A percentile compares a stretch with the other conserved stretches of the same genome.
These are phyloP conservation scores for Distichodus sexfasciatus DNA, from an alignment of 2,797 vertebrate species.

Conservation along the genomic window DNA sequence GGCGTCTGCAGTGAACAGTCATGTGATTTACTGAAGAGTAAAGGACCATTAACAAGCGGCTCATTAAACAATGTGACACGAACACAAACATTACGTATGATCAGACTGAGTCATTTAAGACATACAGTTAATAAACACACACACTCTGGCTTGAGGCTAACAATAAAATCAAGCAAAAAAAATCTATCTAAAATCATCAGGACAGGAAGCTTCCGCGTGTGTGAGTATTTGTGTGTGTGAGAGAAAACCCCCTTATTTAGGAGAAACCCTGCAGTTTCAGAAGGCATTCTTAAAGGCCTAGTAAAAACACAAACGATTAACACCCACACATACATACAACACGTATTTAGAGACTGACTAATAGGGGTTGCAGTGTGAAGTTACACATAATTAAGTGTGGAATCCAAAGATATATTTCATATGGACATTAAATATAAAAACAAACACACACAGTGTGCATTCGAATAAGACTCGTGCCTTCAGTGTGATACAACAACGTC, in stretches of 20 bases:
- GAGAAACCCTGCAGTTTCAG: not conserved
- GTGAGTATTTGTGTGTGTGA: not conserved
- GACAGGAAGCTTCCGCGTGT: conserved; percentile 2
- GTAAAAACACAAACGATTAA: not conserved
- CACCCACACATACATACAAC: conserved; percentile 16
- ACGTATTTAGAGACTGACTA: conserved; percentile 28
- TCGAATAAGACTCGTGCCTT: conserved; percentile 15
- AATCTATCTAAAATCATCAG: too few relatives aligned
- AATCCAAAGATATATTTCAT: not conserved
- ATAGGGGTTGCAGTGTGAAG: conserved; percentile 19
- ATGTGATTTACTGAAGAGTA: not conserved
- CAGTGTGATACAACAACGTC: not conserved
- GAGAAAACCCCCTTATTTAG: not conserved
- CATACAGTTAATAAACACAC: not conserved
- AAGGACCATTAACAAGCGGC: not conserved
- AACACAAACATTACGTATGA: not conserved
- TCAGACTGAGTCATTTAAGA: not conserved
- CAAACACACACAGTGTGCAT: not conserved
- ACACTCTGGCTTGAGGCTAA: too few relatives aligned
- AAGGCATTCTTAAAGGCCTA: not conserved
- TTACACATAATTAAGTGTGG: conserved; percentile 9
- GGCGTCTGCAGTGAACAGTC: not conserved
- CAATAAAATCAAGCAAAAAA: too few relatives aligned
- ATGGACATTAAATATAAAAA: not conserved
- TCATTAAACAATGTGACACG: not conserved